phyloP scores from a whole-genome alignment of 2,113 vertebrate species.

The Microcebus ravelobensis region DNA sequence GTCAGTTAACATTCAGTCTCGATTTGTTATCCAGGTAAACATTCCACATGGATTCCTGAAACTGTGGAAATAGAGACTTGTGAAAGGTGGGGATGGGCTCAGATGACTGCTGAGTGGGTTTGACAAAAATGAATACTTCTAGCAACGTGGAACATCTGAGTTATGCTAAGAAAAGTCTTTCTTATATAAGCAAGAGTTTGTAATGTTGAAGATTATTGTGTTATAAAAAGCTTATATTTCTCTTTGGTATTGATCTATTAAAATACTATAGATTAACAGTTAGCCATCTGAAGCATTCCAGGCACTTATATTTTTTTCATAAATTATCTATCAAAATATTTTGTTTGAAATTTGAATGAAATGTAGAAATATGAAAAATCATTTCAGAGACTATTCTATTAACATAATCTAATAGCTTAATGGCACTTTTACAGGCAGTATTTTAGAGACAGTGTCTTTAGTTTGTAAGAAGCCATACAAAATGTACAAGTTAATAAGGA shows the following conservation, averaged over 20 bases:
- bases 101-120: background rate
- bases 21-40: background rate
- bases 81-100: background rate
- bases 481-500: background rate
- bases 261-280: background rate
- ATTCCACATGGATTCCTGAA: background rate
- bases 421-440: conserved; percentile 13
- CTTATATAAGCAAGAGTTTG: background rate
- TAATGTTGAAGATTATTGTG: background rate
- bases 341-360: conserved; percentile 34
- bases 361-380: background rate
- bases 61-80: background rate
- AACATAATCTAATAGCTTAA: conserved; percentile 36
- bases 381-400: background rate
- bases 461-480: background rate
- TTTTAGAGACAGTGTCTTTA: background rate
- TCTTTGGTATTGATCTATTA: background rate
- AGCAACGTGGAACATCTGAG: background rate
- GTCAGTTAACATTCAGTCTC: background rate
- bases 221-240: background rate
- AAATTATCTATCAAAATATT: conserved; percentile 22
- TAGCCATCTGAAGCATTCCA: background rate
- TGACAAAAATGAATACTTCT: background rate
- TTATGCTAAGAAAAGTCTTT: background rate
- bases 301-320: background rate